These are phyloP conservation scores for Thunnus albacares DNA, from an alignment of 2,797 vertebrate species.

Conservation along the genomic window DNA sequence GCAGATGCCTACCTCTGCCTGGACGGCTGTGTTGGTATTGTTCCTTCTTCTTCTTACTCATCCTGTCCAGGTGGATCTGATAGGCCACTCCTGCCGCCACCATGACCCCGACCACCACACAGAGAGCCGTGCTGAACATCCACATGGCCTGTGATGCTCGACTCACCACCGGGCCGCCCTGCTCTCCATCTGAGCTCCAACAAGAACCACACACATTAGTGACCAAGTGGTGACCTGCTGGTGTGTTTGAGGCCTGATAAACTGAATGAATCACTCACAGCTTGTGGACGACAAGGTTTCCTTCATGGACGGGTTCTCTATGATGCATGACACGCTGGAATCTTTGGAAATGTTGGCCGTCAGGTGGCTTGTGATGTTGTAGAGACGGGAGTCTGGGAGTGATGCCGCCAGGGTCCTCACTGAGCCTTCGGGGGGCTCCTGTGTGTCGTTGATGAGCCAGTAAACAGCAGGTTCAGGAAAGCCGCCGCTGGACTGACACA, in stretches of 20 bases:
- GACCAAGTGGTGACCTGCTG: background rate
- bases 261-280: constrained; percentile 62
- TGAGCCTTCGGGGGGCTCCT: constrained; percentile 55
- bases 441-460: constrained; percentile 78
- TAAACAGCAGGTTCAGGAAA: constrained; percentile 75
- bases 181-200: constrained; percentile 48
- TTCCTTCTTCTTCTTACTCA: constrained; percentile 60
- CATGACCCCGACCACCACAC: constrained; percentile 74
- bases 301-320: constrained; percentile 73
- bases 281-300: constrained; percentile 62
- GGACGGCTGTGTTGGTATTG: background rate
- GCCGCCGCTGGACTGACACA: constrained; percentile 76
- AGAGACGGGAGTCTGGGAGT: constrained; percentile 68
- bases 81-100: constrained; percentile 70
- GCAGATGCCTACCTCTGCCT: constrained; percentile 48
- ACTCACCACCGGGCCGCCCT: background rate
- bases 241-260: rapidly evolving
- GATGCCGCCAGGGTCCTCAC: constrained; percentile 52
- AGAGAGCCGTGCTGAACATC: constrained; percentile 80
- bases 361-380: constrained; percentile 79
- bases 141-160: constrained; percentile 75
- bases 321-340: constrained; percentile 69
- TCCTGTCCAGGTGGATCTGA: constrained; percentile 81
- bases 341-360: constrained; percentile 61
- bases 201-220: background rate